Base-by-base conservation (phyloP, 2,888 invertebrate genomes). In the Trachelus stipa region DNA sequence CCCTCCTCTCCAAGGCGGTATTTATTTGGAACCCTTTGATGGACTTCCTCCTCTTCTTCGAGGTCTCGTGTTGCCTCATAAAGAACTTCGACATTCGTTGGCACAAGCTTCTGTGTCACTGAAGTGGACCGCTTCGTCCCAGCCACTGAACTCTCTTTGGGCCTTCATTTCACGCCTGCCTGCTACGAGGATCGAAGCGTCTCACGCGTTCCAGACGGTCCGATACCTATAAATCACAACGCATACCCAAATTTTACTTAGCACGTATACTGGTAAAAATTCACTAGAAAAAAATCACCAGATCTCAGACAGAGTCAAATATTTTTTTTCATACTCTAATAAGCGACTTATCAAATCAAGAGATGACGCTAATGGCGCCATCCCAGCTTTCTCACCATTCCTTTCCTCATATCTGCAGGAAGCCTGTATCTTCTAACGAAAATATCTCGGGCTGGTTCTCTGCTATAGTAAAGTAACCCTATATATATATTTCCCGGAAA, bases 1-100 rank as follows among this genome's bases (percentile, higher is more conserved):
- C 37, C 4, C 37, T 4, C 0, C 4, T 0, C 40, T 15, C 6
- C 40, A 4, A 15, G 82, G 83, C 88, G 87, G 87, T 88, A 84
- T 88, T 90, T 90, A 88, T 85, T 84, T 79, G 86, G 88, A 89
- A 90, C 90, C 89, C 90, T 91, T 90, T 90, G 90, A 89, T 88
- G 88, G 83, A 85, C 87, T 85, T 87, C 87, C 88, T 88, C 83
- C 82, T 82, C 83, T 75, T 79, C 83, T 80, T 83, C 73, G 68
- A 76, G 80, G 87, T 88, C 84, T 90, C 88, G 80, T 81, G 83
- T 90, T 90, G 87, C 89, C 80, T 83, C 90, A 86, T 90, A 90
- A 90, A 90, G 86, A 84, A 87, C 82, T 82, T 83, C 84, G 85
- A 84, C 84, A 84, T 82, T 83, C 84, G 79, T 79, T 83, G 83